Evolutionary conservation across 2,113 vertebrate species (phyloP).

Genomic region (Xiphophorus hellerii): DNA sequence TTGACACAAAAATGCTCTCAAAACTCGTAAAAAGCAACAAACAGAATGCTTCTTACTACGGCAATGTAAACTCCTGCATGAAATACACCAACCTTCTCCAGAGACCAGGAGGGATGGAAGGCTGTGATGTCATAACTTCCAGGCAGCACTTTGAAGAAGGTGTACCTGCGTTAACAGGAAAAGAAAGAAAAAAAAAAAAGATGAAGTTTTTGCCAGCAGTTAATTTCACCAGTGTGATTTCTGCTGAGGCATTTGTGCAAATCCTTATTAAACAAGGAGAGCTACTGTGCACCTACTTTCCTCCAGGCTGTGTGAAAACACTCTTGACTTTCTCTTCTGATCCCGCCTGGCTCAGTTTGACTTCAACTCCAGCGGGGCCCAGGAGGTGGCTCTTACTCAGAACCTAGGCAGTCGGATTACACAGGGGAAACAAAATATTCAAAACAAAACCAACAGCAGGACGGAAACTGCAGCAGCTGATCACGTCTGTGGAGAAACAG

Average conservation of each 20-base stretch:
- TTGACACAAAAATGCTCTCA: neutral
- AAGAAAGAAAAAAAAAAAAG: neutral
- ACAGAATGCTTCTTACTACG: neutral
- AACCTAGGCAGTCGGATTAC: constrained; percentile 80
- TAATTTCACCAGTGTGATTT: neutral
- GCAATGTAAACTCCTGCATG: neutral
- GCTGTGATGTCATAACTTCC: constrained; percentile 94
- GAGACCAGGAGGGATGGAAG: constrained; percentile 89
- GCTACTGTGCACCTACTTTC: constrained; percentile 85
- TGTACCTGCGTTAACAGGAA: constrained; percentile 81
- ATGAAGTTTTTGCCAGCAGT: neutral
- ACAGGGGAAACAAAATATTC: neutral
- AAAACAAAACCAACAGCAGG: neutral
- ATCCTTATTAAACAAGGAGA: neutral
- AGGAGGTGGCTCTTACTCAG: constrained; percentile 91
- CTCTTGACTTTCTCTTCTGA: constrained; percentile 85
- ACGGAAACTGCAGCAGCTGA: neutral
- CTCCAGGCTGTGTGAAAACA: constrained; percentile 87
- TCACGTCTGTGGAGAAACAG: neutral
- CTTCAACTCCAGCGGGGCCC: constrained; percentile 91
- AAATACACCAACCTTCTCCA: constrained; percentile 86
- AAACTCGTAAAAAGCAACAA: neutral
- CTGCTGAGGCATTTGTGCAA: neutral
- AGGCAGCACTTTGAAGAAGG: constrained; percentile 94
- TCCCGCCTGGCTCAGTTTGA: constrained; percentile 84